Base-by-base conservation (phyloP, 2,797 vertebrate genomes). In the Ctenochaetus hawaiiensis region DNA sequence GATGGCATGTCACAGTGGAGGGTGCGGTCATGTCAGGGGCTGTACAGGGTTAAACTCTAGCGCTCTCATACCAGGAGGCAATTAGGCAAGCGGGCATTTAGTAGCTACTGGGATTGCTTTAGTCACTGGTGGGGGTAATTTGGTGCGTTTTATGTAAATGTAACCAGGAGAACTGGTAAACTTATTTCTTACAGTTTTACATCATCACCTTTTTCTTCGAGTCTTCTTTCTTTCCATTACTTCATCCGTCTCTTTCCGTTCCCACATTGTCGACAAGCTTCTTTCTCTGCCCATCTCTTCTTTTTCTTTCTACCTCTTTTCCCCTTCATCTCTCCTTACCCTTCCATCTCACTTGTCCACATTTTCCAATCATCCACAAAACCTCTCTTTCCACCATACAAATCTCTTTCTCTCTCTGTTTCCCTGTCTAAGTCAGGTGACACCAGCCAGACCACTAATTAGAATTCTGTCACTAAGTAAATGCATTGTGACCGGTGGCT, bases 391-490 rank as follows among this genome's bases (percentile, higher is more conserved):
- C 26, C 80, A 37, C 88, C 77, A 83, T 88, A 90, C 85, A 90
- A 90, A 86, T 84, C 80, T 84, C 79, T 67, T 65, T 81, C 75
- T 59, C 69, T 48, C n/a, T 22, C 60, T 71, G 75, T 70, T 72
- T 80, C 82, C 53, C 71, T 63, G 62, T 77, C 84, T 62, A 52
- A 92, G 91, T 95, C 94, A 93, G 93, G 94, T 96, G 96, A 95
- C 96, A 96, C 96, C 96, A 96, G 95, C 93, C 93, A 92, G 93
- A 94, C 93, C 97, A 97, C 98, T 99, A 99, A 99, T 99, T 99
- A 99, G 97, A 98, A 98, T 97, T 95, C 97, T 99, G 98, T 99
- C 97, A 98, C 96, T 97, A 96, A 97, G 96, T 98, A 98, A 97
- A 98, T 97, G 96, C 94, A 96, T 97, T 96, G 96, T 97, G 97